Conservation (phyloP, 2,113 vertebrate genomes). For the Tauraco erythrolophus region DNA sequence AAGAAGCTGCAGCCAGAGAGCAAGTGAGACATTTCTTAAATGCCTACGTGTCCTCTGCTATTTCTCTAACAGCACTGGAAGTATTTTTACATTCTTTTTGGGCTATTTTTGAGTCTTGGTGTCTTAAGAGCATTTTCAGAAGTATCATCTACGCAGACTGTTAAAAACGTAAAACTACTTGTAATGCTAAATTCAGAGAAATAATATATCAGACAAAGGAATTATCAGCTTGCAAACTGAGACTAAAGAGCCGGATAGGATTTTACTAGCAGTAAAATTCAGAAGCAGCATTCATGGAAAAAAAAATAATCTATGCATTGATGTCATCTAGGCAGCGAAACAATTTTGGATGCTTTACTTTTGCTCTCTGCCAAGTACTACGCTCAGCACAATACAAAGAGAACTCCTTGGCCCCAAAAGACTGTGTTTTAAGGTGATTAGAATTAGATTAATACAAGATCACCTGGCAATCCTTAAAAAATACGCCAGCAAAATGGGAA, state of each 20-base stretch:
- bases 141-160: background rate
- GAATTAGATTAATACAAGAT: constrained; percentile 51
- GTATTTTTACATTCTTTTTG: background rate
- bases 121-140: background rate
- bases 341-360: constrained; percentile 2
- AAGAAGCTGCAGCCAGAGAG: background rate
- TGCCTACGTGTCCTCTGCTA: background rate
- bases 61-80: background rate
- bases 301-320: background rate
- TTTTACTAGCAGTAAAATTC: constrained; percentile 30
- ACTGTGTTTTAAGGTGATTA: constrained; percentile 17
- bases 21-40: background rate
- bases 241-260: background rate
- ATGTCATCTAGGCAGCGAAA: constrained; percentile 7
- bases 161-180: background rate
- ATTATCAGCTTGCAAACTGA: background rate
- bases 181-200: background rate
- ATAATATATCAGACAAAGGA: background rate
- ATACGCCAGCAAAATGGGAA: constrained; percentile 17
- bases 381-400: background rate
- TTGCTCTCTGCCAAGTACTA: background rate
- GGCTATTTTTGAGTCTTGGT: background rate
- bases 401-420: background rate
- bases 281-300: background rate
- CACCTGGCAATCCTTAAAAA: constrained; percentile 28